Evolutionary conservation across 1,140 invertebrate species (phyloP).

Genomic region (Drosophila obscura): DNA sequence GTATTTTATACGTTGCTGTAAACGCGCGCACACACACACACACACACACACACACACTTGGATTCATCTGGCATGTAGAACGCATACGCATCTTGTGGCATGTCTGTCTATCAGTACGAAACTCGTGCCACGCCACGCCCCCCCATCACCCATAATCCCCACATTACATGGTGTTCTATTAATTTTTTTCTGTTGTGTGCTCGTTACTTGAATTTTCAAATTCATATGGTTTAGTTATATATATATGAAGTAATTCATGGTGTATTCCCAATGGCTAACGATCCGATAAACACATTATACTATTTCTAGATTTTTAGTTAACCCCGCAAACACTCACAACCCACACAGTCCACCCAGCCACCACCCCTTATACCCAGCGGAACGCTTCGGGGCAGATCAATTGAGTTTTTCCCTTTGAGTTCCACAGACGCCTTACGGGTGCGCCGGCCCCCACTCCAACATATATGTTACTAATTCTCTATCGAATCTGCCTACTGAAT

Average conservation of each 20-base stretch:
- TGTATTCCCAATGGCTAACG: conserved; percentile 41
- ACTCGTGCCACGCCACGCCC: background rate
- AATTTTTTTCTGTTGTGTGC: conserved; percentile 52
- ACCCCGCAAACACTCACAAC: conserved; percentile 40
- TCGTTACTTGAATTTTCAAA: conserved; percentile 41
- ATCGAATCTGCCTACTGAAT: conserved; percentile 62
- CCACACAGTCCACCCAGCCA: conserved; percentile 31
- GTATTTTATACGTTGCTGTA: conserved; percentile 63
- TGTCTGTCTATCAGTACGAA: conserved; percentile 32
- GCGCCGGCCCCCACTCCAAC: conserved; percentile 2
- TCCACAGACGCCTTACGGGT: conserved; percentile 52
- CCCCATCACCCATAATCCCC: conserved; percentile 22
- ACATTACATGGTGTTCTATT: conserved; percentile 49
- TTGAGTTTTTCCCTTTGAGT: conserved; percentile 48
- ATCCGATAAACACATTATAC: conserved; percentile 62
- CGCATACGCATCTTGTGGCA: conserved; percentile 51
- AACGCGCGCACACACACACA: conserved; percentile 51
- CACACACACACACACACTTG: conserved; percentile 26
- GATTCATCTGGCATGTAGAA: conserved; percentile 48
- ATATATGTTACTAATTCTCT: conserved; percentile 61
- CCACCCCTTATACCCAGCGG: conserved; percentile 15
- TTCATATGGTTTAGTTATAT: conserved; percentile 16
- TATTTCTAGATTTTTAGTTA: conserved; percentile 75
- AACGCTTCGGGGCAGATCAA: conserved; percentile 28
- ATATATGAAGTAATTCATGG: conserved; percentile 12